Conservation (phyloP, 2,113 vertebrate genomes). For the Grus americana region DNA sequence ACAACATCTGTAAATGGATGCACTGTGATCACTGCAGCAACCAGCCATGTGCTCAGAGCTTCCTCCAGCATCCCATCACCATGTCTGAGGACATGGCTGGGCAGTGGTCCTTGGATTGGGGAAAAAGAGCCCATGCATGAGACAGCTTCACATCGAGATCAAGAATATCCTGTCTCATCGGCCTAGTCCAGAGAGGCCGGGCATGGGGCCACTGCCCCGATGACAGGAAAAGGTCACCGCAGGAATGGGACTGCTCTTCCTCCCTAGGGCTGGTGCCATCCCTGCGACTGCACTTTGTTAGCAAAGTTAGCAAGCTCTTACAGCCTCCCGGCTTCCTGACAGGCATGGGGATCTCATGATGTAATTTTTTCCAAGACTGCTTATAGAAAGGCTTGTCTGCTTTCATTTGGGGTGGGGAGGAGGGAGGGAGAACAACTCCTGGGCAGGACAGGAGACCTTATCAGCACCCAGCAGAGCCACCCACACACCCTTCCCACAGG, state of each 20-base stretch:
- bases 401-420: conserved; percentile 13
- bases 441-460: neutral
- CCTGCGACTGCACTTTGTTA: neutral
- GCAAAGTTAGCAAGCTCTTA: neutral
- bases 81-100: neutral
- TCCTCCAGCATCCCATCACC: neutral
- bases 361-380: conserved; percentile 32
- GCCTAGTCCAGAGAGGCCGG: neutral
- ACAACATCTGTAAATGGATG: rapidly evolving
- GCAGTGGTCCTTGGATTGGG: neutral
- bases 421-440: neutral
- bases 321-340: conserved; percentile 19
- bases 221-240: neutral
- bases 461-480: neutral
- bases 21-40: neutral
- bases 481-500: rapidly evolving
- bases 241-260: neutral
- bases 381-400: neutral
- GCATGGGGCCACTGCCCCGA: neutral
- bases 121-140: neutral
- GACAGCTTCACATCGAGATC: neutral
- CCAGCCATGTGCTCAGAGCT: rapidly evolving
- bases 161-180: neutral
- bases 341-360: conserved; percentile 46
- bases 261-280: neutral